Evolutionary conservation across 2,888 invertebrate genomes (phyloP).

Genomic region (Amphimallon solstitiale): DNA sequence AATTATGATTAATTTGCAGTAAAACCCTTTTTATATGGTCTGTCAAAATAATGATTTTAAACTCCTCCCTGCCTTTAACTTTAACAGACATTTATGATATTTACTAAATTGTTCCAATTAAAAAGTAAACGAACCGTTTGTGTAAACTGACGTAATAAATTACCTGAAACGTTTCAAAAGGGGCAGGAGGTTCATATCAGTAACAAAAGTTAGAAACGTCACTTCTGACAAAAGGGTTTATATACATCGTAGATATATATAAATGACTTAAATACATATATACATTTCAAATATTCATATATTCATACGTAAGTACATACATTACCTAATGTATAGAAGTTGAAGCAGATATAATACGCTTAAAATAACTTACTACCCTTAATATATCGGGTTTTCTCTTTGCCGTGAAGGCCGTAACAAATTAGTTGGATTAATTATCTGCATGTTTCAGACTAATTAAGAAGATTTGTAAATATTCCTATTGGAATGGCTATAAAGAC

Average conservation of each 20-base stretch:
- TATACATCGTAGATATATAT: no score
- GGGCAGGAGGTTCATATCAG: background rate
- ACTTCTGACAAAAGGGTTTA: background rate
- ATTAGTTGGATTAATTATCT: conserved; percentile 9
- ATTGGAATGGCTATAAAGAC: no score
- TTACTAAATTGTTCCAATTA: conserved; percentile 16
- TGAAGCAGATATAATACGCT: conserved; percentile 1
- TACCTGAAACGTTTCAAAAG: background rate
- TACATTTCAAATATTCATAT: no score
- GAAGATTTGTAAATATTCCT: background rate
- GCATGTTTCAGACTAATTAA: conserved; percentile 7
- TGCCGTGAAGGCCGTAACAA: conserved; percentile 2
- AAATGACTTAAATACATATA: background rate
- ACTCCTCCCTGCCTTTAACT: no score
- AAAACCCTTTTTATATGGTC: background rate
- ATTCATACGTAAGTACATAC: no score
- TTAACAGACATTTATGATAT: conserved; percentile 4
- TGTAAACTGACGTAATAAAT: background rate
- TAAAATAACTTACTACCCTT: background rate
- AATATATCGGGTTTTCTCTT: background rate
- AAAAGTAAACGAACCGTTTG: conserved; percentile 5
- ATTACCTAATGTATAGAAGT: background rate
- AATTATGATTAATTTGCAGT: conserved; percentile 22
- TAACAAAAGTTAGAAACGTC: conserved; percentile 5
- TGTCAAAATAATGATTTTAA: conserved; percentile 10